Conservation (phyloP, 2,888 invertebrate species). For the Tetragnatha montana region DNA sequence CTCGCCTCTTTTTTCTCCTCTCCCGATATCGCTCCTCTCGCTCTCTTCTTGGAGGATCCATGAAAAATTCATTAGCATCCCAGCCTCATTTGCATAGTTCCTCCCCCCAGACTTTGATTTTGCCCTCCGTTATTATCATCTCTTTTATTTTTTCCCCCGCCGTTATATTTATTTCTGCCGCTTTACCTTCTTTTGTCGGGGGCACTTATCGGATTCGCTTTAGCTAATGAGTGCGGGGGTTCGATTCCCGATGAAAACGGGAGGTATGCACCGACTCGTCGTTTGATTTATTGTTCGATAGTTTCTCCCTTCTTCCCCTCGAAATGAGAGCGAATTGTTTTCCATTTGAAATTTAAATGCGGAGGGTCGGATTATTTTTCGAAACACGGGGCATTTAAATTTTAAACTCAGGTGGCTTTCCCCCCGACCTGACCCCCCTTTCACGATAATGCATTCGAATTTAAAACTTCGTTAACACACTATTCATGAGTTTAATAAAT, state of each 20-base stretch:
- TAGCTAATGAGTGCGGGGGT: slow-evolving; percentile 63
- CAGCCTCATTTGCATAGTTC: slow-evolving; percentile 5
- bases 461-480: not conserved
- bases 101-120: slow-evolving; percentile 32
- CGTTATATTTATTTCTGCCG: slow-evolving; percentile 26
- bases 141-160: slow-evolving; percentile 43
- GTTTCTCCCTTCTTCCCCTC: not conserved
- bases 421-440: not conserved
- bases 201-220: slow-evolving; percentile 68
- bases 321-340: slow-evolving; percentile 2
- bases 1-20: slow-evolving; percentile 21
- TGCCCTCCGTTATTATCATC: slow-evolving; percentile 17
- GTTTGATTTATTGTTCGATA: slow-evolving; percentile 49
- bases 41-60: slow-evolving; percentile 51
- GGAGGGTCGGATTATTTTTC: not conserved
- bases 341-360: slow-evolving; percentile 12
- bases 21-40: not conserved
- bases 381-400: not conserved
- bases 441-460: not conserved
- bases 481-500: not conserved
- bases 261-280: slow-evolving; percentile 22
- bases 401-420: not conserved
- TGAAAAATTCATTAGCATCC: slow-evolving; percentile 69
- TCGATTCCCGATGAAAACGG: slow-evolving; percentile 60
- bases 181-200: slow-evolving; percentile 26